Conservation (phyloP, 2,113 vertebrate genomes). For the Chaetura pelagica region DNA sequence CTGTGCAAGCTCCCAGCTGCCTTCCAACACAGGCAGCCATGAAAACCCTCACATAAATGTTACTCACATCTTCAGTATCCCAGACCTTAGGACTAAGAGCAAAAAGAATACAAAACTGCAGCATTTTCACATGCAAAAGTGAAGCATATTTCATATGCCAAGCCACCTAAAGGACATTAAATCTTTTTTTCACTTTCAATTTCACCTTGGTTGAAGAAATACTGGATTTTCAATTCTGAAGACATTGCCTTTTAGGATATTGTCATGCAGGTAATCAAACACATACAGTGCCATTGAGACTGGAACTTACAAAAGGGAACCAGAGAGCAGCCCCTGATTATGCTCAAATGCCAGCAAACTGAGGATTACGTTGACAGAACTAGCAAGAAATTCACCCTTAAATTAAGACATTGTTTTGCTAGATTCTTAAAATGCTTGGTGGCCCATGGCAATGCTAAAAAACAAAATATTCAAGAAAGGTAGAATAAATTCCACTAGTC, state of each 20-base stretch:
- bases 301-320: not conserved
- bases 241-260: not conserved
- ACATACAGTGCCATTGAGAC: not conserved
- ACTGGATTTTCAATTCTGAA: not conserved
- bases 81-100: not conserved
- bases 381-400: not conserved
- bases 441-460: not conserved
- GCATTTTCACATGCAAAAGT: not conserved
- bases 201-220: not conserved
- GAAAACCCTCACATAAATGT: not conserved
- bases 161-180: not conserved
- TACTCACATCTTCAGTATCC: not conserved
- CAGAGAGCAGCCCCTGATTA: not conserved
- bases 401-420: not conserved
- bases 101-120: not conserved
- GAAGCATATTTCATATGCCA: not conserved
- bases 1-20: not conserved
- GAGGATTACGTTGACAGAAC: not conserved
- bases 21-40: not conserved
- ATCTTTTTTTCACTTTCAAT: not conserved
- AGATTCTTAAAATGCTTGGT: not conserved
- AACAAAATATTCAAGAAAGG: not conserved
- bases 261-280: not conserved
- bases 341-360: not conserved
- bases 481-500: not conserved